Evolutionary conservation across 2,888 invertebrate species (phyloP), one percentile per base, ranked within the genome.

Genomic region (Calliopum simillimum): DNA sequence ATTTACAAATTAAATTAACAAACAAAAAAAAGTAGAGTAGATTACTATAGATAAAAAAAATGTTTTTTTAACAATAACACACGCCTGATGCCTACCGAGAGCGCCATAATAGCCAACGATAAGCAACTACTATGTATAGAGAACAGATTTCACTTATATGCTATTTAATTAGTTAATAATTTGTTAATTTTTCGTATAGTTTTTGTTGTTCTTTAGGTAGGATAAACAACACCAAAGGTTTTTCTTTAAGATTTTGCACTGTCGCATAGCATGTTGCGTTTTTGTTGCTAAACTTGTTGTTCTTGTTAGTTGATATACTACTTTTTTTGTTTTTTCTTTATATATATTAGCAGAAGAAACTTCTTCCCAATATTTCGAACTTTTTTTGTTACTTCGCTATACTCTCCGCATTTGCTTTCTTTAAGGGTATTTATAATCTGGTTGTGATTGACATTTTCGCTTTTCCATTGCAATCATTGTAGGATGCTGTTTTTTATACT

Each of bases 1-100:
- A 67, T 67, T 67, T 67, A 67, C 67, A 67, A 55, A 49, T 58
- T 49, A 21, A 58, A 67, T 67, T 67, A 67, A 67, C 58, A 47
- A 58, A 58, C 43, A 43, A 33, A n/a, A n/a, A n/a, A n/a, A 55
- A 19, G 16, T 53, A 16, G 4, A 19, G 14, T 61, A 21, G 19
- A 33, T n/a, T 41, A 13, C 44, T 61, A 56, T 25, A 64, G 53
- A 43, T 21, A 56, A 55, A 46, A 21, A 63, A 25, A 25, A 33
- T 21, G 11, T 19, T 43, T 33, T 58, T 33, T 41, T 59, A 58
- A 67, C 21, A 59, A 58, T 41, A 58, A 67, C 67, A 49, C 58
- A 59, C 21, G 25, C 33, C 59, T 47, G 47, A 23, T 14, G n/a
- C 33, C 49, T 16, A 41, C 12, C 49, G 23, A 21, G 58, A 23